Evolutionary conservation across 2,797 vertebrate genomes (phyloP).

Genomic region (Falco concolor): DNA sequence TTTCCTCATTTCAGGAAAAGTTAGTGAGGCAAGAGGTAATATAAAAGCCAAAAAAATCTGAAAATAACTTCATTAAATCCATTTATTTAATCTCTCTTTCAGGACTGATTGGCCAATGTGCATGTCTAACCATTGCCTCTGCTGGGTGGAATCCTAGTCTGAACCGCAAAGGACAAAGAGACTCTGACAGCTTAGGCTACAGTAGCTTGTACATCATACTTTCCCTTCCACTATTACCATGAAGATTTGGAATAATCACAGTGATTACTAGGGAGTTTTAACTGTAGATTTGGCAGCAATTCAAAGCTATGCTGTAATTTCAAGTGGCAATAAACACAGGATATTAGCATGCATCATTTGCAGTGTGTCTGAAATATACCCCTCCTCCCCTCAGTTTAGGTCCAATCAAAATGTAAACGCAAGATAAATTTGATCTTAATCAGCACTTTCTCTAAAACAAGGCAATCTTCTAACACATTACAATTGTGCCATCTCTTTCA

Average conservation of each 20-base stretch:
- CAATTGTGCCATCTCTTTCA: not conserved
- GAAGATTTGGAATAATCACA: constrained; percentile 48
- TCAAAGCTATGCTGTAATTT: constrained; percentile 50
- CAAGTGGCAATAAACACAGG: constrained; percentile 51
- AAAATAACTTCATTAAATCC: constrained; percentile 1
- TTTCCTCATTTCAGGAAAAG: not conserved
- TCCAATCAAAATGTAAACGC: constrained; percentile 45
- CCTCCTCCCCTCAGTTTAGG: not conserved
- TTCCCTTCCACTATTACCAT: not conserved
- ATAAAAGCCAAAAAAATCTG: not conserved
- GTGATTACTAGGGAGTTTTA: constrained; percentile 50
- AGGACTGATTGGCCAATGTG: not conserved
- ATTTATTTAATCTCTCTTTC: constrained; percentile 14
- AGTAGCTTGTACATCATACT: not conserved
- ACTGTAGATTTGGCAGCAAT: constrained; percentile 43
- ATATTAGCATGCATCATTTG: constrained; percentile 56
- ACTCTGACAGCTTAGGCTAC: not conserved
- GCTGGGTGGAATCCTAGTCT: not conserved
- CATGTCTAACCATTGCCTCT: not conserved
- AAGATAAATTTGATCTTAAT: constrained; percentile 54
- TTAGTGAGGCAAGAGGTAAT: not conserved
- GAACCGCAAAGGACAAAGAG: not conserved
- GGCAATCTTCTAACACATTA: constrained; percentile 21
- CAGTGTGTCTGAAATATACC: constrained; percentile 22
- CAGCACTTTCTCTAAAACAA: constrained; percentile 44